phyloP scores from a whole-genome alignment of 2,113 vertebrate genomes.

The Mormoops blainvillei region DNA sequence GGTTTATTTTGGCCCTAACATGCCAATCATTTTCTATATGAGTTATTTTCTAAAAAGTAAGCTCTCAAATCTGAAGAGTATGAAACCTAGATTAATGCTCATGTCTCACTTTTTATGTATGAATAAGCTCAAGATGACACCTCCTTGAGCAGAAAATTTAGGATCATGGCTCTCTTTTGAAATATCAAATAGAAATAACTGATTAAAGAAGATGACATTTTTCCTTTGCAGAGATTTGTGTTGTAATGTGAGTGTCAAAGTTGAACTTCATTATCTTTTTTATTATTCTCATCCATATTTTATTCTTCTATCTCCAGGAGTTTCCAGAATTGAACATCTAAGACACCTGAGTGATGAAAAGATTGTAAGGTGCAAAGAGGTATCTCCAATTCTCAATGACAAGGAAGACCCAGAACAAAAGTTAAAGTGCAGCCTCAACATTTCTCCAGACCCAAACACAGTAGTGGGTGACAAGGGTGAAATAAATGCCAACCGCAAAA shows the following conservation, averaged over 20 bases:
- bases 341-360: constrained; percentile 91
- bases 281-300: constrained; percentile 41
- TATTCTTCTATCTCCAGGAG: background rate
- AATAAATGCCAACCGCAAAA: background rate
- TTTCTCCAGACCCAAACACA: background rate
- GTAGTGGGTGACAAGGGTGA: background rate
- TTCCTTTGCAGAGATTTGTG: background rate
- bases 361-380: constrained; percentile 89
- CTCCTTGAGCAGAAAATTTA: constrained; percentile 13
- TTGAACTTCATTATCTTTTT: background rate
- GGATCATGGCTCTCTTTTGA: constrained; percentile 7
- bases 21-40: background rate
- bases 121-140: background rate
- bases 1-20: background rate
- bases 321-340: constrained; percentile 85
- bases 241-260: background rate
- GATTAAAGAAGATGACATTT: background rate
- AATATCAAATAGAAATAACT: background rate
- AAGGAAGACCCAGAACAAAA: constrained; percentile 85
- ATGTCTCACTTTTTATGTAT: constrained; percentile 23
- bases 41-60: background rate
- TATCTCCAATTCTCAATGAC: constrained; percentile 82
- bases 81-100: constrained; percentile 20
- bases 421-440: constrained; percentile 80
- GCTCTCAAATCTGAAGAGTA: background rate